Evolutionary conservation across 2,888 invertebrate species (phyloP).

Genomic region (Hyposoter didymator): DNA sequence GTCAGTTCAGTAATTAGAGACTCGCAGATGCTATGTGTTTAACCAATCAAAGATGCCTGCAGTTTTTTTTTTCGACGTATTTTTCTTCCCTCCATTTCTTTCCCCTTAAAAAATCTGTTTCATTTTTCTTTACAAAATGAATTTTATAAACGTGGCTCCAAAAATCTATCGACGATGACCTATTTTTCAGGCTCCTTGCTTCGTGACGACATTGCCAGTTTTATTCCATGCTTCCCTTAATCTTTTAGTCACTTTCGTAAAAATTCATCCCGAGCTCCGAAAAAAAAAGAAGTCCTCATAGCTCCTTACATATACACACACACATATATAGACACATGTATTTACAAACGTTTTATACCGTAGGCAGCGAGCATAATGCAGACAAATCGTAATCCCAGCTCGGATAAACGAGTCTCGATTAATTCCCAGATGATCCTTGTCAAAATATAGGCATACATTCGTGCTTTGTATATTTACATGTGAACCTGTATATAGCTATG

Average conservation of each 20-base stretch:
- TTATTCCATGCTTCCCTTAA: background rate
- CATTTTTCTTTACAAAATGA: background rate
- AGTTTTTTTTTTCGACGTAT: background rate
- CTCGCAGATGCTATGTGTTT: background rate
- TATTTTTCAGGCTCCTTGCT: background rate
- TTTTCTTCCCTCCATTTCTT: background rate
- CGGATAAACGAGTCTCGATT: conserved; percentile 80
- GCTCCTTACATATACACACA: background rate
- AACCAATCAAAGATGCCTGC: background rate
- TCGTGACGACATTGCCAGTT: background rate
- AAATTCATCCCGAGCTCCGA: background rate
- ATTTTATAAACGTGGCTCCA: background rate
- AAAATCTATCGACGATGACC: background rate
- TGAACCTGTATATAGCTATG: background rate
- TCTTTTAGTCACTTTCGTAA: background rate
- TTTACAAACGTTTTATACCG: conserved; percentile 37
- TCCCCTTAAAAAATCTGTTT: background rate
- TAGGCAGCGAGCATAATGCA: conserved; percentile 76
- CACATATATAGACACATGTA: conserved; percentile 2
- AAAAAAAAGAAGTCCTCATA: background rate
- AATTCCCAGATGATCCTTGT: conserved; percentile 82
- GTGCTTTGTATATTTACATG: conserved; percentile 12
- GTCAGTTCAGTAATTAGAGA: conserved; percentile 37
- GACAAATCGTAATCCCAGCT: conserved; percentile 82
- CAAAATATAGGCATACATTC: conserved; percentile 79